Evolutionary conservation across 2,797 vertebrate species (phyloP), one percentile per base, ranked within the genome.

Genomic region (Tauraco hartlaubi): DNA sequence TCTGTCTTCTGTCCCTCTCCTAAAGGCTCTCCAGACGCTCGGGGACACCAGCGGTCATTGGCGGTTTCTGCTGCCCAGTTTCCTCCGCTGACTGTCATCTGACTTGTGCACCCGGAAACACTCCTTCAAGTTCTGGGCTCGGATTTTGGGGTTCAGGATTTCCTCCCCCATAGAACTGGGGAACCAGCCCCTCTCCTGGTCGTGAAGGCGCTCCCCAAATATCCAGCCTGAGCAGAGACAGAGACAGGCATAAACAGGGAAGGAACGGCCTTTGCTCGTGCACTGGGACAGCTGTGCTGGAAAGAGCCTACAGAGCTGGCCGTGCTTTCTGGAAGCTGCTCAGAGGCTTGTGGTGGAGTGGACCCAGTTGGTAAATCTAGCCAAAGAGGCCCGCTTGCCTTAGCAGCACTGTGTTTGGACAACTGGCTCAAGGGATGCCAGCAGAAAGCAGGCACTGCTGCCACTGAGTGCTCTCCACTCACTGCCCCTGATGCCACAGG

Each of bases 131-230:
- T 99, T 99, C 97, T 99, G 99, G 63, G 99, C 98, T 75, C 99
- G 98, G 83, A 99, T 98, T 96, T 99, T 99, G 92, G 98, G 98
- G 94, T 98, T 99, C 94, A 99, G 96, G 94, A 99, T 99, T 96
- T 99, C 99, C 94, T 99, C 99, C 21, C 99, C 99, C 48, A 99
- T 98, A 67, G 98, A 98, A 96, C 97, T 98, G 80, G 99, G 99
- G 97, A 99, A 99, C 99, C 99, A 99, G 95, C 99, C 99, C 97
- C 98, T 98, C 96, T 99, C 99, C 25, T 99, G 98, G 91, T 99
- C 99, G 0, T 99, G 99, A 73, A 99, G 98, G 43, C 99, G 98
- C 88, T 99, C 99, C 4, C 99, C 99, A 96, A 99, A 98, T 98
- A 99, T 99, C 99, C 99, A 99, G 46, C 99, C 99, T 99, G 97